Base-by-base conservation (phyloP, 1,140 invertebrate genomes). In the Coenobita brevimanus region DNA sequence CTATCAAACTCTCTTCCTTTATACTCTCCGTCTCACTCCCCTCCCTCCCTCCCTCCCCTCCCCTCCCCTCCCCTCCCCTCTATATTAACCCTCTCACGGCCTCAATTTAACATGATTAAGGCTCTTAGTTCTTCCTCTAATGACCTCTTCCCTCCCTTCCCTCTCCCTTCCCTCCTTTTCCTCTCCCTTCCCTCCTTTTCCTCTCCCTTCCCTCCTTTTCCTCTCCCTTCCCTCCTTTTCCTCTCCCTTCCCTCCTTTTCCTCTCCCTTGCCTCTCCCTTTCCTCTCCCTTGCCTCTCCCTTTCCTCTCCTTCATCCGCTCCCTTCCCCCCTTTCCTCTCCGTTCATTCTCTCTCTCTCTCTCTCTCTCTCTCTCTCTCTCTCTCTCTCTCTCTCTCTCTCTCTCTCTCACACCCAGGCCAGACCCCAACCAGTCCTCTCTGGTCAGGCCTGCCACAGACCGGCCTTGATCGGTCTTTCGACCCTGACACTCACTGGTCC, bases 61-160 rank as follows among this genome's bases (percentile, higher is more conserved):
- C 79, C 21, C 78, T 15, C 71, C 24, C 17, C n/a, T 46, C 38
- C 13, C 30, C 64, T 24, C 21, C 27, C 15, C 17, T 30, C 27
- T 38, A 1, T 71, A 71, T 71, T 71, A 57, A 33, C 50, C 50
- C 50, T 57, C 50, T n/a, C 38, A 17, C 27, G 62, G 50, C 81
- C 64, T 24, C 64, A 71, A 82, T 82, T 82, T 82, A 43, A 71
- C 64, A 62, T 82, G 64, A 71, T 82, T 82, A 82, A 82, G 54
- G 64, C 41, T 38, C 81, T 83, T 50, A 27, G 67, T 64, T 60
- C 15, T 62, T 27, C 41, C 50, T 13, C n/a, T 83, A 83, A 83
- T 83, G 67, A 83, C 82, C 82, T 73, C 43, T 67, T 54, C 27
- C 30, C 43, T n/a, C 46, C 69, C 33, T 73, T 13, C 73, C 17